phyloP scores from a whole-genome alignment of 2,888 invertebrate genomes.

The Mythimna lalbum region DNA sequence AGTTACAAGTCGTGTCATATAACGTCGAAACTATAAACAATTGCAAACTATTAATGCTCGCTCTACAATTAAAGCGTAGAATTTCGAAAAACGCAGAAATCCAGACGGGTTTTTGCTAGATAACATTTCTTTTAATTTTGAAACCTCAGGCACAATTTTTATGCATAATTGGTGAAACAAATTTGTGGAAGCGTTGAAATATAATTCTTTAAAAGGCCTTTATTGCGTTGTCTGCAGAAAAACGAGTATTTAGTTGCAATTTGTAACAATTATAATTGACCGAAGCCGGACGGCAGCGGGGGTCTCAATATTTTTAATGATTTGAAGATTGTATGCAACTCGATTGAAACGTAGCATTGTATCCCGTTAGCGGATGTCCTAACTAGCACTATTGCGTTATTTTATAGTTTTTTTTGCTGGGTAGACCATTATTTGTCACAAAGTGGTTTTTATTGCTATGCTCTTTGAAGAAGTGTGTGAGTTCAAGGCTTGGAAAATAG shows the following conservation, averaged over 20 bases:
- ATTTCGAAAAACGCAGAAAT: constrained; percentile 33
- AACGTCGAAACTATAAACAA: constrained; percentile 28
- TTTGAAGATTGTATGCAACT: constrained; percentile 23
- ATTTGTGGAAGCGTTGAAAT: constrained; percentile 34
- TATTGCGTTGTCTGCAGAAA: constrained; percentile 35
- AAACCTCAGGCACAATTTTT: constrained; percentile 30
- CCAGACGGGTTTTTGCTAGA: constrained; percentile 40
- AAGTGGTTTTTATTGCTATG: neutral
- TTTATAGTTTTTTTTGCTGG: constrained; percentile 26
- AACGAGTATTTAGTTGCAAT: constrained; percentile 12
- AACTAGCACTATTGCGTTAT: constrained; percentile 42
- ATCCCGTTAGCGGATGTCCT: constrained; percentile 38
- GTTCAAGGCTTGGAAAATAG: constrained; percentile 3
- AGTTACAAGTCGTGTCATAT: neutral
- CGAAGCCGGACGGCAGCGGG: constrained; percentile 31
- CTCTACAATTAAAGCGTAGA: constrained; percentile 35
- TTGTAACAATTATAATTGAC: constrained; percentile 26
- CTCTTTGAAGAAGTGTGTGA: constrained; percentile 2
- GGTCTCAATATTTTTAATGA: constrained; percentile 24
- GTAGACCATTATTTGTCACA: constrained; percentile 7
- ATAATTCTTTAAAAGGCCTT: constrained; percentile 19
- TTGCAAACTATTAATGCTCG: constrained; percentile 20
- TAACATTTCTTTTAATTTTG: constrained; percentile 36
- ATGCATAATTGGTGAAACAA: constrained; percentile 47
- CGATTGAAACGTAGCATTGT: constrained; percentile 12